Evolutionary conservation across 2,888 invertebrate genomes (phyloP).

Genomic region (Ethmia dodecea): DNA sequence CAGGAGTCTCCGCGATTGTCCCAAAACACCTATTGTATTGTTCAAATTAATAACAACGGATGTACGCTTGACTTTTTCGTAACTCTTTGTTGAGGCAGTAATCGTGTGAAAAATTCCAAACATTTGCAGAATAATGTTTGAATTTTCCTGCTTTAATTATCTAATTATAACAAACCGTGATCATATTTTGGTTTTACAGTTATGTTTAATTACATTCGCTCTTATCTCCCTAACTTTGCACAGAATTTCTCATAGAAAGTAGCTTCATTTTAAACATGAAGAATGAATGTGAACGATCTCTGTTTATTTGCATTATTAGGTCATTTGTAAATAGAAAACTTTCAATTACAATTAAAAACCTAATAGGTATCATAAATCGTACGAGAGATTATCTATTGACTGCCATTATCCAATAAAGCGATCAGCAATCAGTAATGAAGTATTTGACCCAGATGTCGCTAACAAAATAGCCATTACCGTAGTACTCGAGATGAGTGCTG

Average conservation of each 20-base stretch:
- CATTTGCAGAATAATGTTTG: constrained; percentile 33
- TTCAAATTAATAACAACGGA: constrained; percentile 58
- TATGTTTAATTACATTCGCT: constrained; percentile 22
- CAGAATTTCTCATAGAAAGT: constrained; percentile 24
- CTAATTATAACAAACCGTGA: constrained; percentile 23
- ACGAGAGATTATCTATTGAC: constrained; percentile 12
- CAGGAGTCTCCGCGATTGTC: constrained; percentile 47
- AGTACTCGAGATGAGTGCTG: constrained; percentile 16
- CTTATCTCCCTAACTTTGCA: constrained; percentile 11
- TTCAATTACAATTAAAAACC: constrained; percentile 4
- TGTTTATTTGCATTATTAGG: constrained; percentile 3
- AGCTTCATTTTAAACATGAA: neutral
- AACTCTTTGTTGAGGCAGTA: constrained; percentile 69
- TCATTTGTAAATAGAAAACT: constrained; percentile 1
- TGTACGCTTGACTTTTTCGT: constrained; percentile 61
- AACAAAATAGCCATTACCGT: constrained; percentile 29
- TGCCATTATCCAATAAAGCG: constrained; percentile 26
- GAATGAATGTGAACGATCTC: constrained; percentile 5
- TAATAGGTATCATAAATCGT: constrained; percentile 7
- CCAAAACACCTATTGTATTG: constrained; percentile 55
- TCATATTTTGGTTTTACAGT: constrained; percentile 18
- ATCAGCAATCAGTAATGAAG: constrained; percentile 30
- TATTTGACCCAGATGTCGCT: constrained; percentile 43
- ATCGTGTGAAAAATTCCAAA: constrained; percentile 57
- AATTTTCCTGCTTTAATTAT: constrained; percentile 33